phyloP scores from a whole-genome alignment of 2,113 vertebrate species.

The Ptyas mucosa region DNA sequence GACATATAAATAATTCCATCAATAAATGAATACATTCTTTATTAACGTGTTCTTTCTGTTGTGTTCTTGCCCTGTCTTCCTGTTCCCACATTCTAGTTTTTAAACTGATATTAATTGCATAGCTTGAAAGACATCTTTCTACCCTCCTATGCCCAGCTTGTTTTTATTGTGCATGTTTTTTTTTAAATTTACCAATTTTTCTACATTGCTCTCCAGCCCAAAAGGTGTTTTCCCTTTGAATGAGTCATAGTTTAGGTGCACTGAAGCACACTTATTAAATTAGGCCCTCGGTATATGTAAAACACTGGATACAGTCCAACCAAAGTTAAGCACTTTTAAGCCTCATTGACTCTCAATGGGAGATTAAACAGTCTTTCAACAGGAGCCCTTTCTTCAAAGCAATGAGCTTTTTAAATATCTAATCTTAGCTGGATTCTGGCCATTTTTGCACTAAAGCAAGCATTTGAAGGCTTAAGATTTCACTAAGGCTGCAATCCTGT shows the following conservation, averaged over 20 bases:
- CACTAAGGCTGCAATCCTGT: background rate
- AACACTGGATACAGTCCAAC: slow-evolving; percentile 12
- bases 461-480: background rate
- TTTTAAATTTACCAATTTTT: background rate
- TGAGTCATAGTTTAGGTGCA: slow-evolving; percentile 22
- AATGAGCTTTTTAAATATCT: background rate
- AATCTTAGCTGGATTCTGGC: background rate
- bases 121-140: background rate
- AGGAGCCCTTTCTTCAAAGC: background rate
- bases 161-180: background rate
- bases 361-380: slow-evolving; percentile 9
- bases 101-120: background rate
- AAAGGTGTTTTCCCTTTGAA: slow-evolving; percentile 25
- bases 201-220: slow-evolving; percentile 10
- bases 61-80: background rate
- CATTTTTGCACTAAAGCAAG: background rate
- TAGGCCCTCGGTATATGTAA: slow-evolving; percentile 3
- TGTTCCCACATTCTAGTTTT: background rate
- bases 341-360: slow-evolving; percentile 16
- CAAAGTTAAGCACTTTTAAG: slow-evolving; percentile 27
- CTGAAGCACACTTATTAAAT: slow-evolving; percentile 27
- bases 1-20: background rate
- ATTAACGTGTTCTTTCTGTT: background rate
- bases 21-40: background rate
- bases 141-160: background rate